A percentile compares a stretch with the other conserved stretches of the same genome.
These are phyloP conservation scores for Zaprionus gabonicus DNA, from an alignment of 1,140 invertebrate species.

Conservation along the genomic window DNA sequence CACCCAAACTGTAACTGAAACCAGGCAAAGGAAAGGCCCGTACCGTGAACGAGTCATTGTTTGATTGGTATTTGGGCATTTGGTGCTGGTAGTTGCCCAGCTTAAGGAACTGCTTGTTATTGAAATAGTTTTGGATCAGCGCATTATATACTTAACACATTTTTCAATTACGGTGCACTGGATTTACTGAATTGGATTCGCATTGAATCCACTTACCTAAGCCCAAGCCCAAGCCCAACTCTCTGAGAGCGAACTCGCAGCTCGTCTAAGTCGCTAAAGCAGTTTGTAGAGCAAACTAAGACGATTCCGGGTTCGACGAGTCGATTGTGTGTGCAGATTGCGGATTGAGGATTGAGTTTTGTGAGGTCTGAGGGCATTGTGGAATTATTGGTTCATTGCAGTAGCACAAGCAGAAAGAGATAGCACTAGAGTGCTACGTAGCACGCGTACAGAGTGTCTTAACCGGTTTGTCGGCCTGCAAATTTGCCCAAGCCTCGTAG, in stretches of 20 bases:
- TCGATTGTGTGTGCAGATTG: slow-evolving; percentile 18
- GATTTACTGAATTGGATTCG: slow-evolving; percentile 60
- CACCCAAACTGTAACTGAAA: neutral
- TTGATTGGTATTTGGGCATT: slow-evolving; percentile 55
- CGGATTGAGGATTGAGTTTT: slow-evolving; percentile 20
- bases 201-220: slow-evolving; percentile 79
- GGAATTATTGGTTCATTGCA: slow-evolving; percentile 51
- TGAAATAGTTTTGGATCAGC: slow-evolving; percentile 80
- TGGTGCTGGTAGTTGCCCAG: slow-evolving; percentile 37
- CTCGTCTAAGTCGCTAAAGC: slow-evolving; percentile 70
- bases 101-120: slow-evolving; percentile 70
- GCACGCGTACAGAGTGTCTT: slow-evolving; percentile 63
- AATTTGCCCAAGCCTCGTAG: slow-evolving; percentile 19
- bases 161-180: slow-evolving; percentile 44
- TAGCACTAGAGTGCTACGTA: slow-evolving; percentile 7
- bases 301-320: slow-evolving; percentile 21
- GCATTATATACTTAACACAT: slow-evolving; percentile 82
- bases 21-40: neutral
- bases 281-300: slow-evolving; percentile 25
- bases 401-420: neutral
- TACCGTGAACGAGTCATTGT: slow-evolving; percentile 45
- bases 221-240: slow-evolving; percentile 52
- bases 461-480: slow-evolving; percentile 53
- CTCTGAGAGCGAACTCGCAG: neutral
- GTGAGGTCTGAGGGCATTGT: slow-evolving; percentile 36